Evolutionary conservation across 2,797 vertebrate genomes (phyloP).

Genomic region (Chelon auratus): DNA sequence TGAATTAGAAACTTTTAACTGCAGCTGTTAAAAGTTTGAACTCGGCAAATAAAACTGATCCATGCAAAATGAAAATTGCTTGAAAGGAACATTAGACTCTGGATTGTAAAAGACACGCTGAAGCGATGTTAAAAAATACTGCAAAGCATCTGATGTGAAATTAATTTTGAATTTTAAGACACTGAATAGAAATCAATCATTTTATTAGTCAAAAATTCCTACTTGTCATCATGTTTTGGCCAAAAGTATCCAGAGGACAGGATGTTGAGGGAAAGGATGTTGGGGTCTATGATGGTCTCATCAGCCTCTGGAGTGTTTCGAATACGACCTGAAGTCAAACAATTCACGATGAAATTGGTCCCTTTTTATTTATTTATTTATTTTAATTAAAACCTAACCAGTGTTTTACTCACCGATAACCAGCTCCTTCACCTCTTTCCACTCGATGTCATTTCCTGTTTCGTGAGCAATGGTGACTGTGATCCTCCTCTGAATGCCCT

Average conservation of each 20-base stretch:
- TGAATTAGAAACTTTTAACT: slow-evolving; percentile 65
- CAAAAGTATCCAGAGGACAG: slow-evolving; percentile 92
- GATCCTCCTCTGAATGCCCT: slow-evolving; percentile 99
- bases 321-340: slow-evolving; percentile 88
- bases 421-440: slow-evolving; percentile 98
- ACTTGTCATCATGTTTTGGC: slow-evolving; percentile 97
- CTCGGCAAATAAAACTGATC: slow-evolving; percentile 65
- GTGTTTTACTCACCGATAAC: slow-evolving; percentile 91
- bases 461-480: slow-evolving; percentile 95
- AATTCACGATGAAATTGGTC: slow-evolving; percentile 2
- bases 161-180: background rate
- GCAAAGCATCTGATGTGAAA: slow-evolving; percentile 7
- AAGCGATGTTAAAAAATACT: slow-evolving; percentile 11
- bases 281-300: slow-evolving; percentile 97
- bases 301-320: slow-evolving; percentile 96
- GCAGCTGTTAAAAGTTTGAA: slow-evolving; percentile 56
- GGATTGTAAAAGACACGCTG: background rate
- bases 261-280: slow-evolving; percentile 98
- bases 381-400: too few relatives aligned
- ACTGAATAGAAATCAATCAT: background rate
- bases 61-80: slow-evolving; percentile 84
- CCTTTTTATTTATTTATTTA: background rate
- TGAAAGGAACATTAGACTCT: slow-evolving; percentile 12
- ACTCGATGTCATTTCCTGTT: slow-evolving; percentile 92
- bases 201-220: slow-evolving; percentile 36